Base-by-base conservation (phyloP, 2,797 vertebrate genomes). In the Acestrorhynchus altus region DNA sequence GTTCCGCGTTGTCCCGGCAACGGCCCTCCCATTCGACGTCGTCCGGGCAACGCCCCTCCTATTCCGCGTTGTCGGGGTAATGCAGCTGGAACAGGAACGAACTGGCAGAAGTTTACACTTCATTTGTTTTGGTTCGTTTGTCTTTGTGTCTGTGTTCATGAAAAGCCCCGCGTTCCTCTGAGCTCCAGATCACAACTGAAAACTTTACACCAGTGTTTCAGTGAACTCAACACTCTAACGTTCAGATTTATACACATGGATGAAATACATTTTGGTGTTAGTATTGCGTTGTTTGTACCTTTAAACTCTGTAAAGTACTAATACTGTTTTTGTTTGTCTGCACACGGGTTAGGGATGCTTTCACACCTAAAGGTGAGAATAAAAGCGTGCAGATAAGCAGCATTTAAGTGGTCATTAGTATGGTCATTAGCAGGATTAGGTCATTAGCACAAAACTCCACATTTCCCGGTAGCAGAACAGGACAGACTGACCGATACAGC, bases 1-100 rank as follows among this genome's bases (percentile, higher is more conserved):
- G 88, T 90, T 90, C 85, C 79, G 79, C 39, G 91, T 93, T 85
- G 88, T 66, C 91, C 51, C 76, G 70, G 90, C 86, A 59, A 83
- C 72, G 46, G 52, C 81, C 24, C 54, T 57, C 54, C 54, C 13
- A 16, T 90, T 91, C 83, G 67, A 74, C 44, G 92, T 93, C 85
- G 89, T 70, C 91, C 60, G 78, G 75, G 91, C 86, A 22, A 85
- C 73, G 76, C 70, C 79, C 52, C 52, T 56, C 52, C 52, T 24
- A 13, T 90, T 91, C 83, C 72, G 74, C 35, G 92, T 93, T 85
- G 89, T 69, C 91, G 56, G 77, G 75, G 91, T 86, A 31, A 85
- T 18, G 57, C 57, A 16, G 57, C 57, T 60, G 57, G 16, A 60
- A 60, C 57, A 31, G 57, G 57, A 60, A 26, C 57, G 4, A 15